Conservation (phyloP, 2,113 vertebrate species). For the Holacanthus passer region DNA sequence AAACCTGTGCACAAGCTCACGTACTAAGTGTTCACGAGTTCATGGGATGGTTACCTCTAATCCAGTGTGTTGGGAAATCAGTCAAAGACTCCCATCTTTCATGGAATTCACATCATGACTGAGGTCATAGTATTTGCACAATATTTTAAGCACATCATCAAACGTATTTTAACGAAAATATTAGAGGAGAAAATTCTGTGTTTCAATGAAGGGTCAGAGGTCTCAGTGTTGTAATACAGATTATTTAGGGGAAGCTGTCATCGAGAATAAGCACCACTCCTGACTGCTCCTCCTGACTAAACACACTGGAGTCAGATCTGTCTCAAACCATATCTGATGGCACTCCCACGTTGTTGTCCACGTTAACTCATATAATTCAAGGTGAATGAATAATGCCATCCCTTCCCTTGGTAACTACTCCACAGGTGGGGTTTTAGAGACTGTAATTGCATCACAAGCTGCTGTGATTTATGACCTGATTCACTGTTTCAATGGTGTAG, state of each 20-base stretch:
- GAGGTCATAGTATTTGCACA: slow-evolving; percentile 19
- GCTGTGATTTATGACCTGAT: background rate
- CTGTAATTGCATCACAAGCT: background rate
- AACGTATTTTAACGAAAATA: background rate
- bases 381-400: background rate
- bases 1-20: slow-evolving; percentile 3
- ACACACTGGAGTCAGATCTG: slow-evolving; percentile 14
- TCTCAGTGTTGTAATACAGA: slow-evolving; percentile 11
- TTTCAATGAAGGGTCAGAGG: background rate
- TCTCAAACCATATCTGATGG: slow-evolving; percentile 21
- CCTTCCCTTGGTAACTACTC: slow-evolving; percentile 2
- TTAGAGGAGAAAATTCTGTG: background rate
- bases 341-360: slow-evolving; percentile 10
- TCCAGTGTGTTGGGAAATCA: slow-evolving; percentile 38
- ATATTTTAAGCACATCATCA: background rate
- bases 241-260: background rate
- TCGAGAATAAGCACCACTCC: slow-evolving; percentile 41
- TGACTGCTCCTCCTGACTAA: slow-evolving; percentile 29
- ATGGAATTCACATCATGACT: slow-evolving; percentile 1
- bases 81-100: slow-evolving; percentile 11
- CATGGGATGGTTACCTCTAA: background rate
- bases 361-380: background rate
- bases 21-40: background rate
- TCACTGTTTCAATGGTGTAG: slow-evolving; percentile 2
- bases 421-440: slow-evolving; percentile 5